Percentiles rank a stretch among this genome's conserved stretches.
Evolutionary conservation across 2,797 vertebrate species (phyloP).

Genomic region (Fratercula arctica): DNA sequence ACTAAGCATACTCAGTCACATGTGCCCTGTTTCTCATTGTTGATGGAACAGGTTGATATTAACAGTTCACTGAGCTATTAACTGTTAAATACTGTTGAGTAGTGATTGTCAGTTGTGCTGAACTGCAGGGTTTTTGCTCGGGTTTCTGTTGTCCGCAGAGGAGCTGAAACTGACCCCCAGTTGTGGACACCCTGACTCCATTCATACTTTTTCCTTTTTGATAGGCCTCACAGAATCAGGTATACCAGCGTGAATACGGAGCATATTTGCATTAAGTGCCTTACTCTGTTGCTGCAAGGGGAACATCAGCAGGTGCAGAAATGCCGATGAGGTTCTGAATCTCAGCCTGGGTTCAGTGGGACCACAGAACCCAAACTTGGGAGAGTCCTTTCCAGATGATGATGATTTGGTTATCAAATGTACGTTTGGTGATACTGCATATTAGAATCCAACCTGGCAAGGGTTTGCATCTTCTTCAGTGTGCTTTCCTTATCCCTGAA

Average conservation of each 20-base stretch:
- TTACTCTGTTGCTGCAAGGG: background rate
- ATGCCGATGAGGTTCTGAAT: background rate
- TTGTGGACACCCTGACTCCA: background rate
- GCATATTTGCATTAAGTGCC: background rate
- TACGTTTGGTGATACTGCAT: background rate
- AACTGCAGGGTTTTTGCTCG: background rate
- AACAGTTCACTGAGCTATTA: background rate
- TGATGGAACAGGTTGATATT: background rate
- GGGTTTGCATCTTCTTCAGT: background rate
- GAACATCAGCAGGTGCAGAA: background rate
- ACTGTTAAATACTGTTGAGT: background rate
- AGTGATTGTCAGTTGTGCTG: background rate
- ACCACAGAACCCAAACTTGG: background rate
- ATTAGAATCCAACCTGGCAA: background rate
- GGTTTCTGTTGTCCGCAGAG: background rate
- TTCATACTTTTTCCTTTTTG: background rate
- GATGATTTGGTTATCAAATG: background rate
- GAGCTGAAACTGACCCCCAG: background rate
- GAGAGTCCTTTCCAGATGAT: background rate
- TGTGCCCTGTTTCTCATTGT: background rate
- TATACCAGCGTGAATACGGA: background rate
- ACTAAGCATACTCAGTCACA: background rate
- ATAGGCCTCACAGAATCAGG: background rate
- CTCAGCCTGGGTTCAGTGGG: background rate
- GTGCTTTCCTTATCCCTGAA: background rate